phyloP scores from a whole-genome alignment of 1,140 invertebrate species.

The Lepidurus packardi region DNA sequence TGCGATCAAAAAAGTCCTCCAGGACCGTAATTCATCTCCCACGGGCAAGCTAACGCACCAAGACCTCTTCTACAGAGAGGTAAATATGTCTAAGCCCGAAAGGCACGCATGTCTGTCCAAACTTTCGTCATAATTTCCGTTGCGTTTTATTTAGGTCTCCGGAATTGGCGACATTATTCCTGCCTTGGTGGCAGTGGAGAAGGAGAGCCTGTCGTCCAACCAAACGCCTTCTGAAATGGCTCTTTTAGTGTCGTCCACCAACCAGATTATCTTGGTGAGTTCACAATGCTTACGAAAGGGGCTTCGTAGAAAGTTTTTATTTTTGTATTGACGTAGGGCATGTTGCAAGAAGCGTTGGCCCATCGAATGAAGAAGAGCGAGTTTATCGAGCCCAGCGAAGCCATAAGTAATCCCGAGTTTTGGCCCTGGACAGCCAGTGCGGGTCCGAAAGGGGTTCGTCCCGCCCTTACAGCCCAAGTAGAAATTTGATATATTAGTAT shows the following conservation, averaged over 20 bases:
- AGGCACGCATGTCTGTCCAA: background rate
- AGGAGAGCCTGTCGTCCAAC: constrained; percentile 44
- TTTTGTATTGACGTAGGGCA: background rate
- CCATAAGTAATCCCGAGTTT: constrained; percentile 42
- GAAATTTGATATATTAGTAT: constrained; percentile 35
- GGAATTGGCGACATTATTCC: constrained; percentile 33
- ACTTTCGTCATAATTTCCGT: constrained; percentile 22
- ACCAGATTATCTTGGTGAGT: background rate
- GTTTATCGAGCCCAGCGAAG: constrained; percentile 23
- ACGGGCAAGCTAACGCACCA: constrained; percentile 56
- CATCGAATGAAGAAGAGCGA: constrained; percentile 29
- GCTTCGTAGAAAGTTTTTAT: too few species aligned
- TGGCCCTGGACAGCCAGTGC: constrained; percentile 47
- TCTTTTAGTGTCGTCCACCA: background rate
- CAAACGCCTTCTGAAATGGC: constrained; percentile 37
- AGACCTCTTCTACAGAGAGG: constrained; percentile 67
- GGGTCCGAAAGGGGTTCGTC: constrained; percentile 43
- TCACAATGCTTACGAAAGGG: too few species aligned
- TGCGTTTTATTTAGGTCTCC: constrained; percentile 8
- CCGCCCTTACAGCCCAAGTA: constrained; percentile 46
- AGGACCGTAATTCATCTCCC: constrained; percentile 43
- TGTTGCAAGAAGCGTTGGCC: constrained; percentile 26
- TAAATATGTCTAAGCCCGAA: constrained; percentile 48
- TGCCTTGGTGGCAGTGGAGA: constrained; percentile 44
- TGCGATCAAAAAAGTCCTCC: constrained; percentile 56